Conservation (phyloP, 2,888 invertebrate species). For the Leptinotarsa juncta region DNA sequence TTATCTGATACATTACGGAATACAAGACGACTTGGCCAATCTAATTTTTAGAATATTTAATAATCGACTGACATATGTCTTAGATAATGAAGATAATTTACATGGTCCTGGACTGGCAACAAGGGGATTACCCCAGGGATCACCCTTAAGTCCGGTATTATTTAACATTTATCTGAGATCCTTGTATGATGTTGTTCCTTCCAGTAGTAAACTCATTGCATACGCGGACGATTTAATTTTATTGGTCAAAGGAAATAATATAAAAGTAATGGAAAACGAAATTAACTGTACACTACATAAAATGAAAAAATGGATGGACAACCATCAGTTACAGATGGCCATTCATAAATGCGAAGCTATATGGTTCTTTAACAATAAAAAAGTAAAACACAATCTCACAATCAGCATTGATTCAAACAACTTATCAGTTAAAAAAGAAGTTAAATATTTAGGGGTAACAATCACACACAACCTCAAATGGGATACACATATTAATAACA, state of each 20-base stretch:
- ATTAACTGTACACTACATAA: not conserved
- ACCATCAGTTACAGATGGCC: not conserved
- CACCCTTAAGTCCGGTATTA: too few species aligned
- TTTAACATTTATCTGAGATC: not conserved
- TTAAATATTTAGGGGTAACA: constrained; percentile 2
- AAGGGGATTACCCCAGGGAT: too few species aligned
- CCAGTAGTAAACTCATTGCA: not conserved
- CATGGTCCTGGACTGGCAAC: not conserved
- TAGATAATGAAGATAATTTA: not conserved
- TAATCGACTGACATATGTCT: too few species aligned
- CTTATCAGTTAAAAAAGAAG: not conserved
- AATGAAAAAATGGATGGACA: not conserved
- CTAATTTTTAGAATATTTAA: too few species aligned
- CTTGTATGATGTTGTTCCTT: not conserved
- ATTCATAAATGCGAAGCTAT: not conserved
- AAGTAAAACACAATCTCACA: not conserved
- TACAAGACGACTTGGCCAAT: too few species aligned
- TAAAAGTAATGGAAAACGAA: not conserved
- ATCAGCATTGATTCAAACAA: not conserved
- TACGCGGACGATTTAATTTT: not conserved
- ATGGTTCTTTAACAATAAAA: not conserved
- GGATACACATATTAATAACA: not conserved
- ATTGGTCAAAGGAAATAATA: not conserved
- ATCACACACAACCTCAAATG: constrained; percentile 8
- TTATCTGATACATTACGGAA: too few species aligned